A percentile compares a stretch with the other conserved stretches of the same genome.
Conservation (phyloP, 1,140 invertebrate genomes). For the Heliconius melpomene region DNA sequence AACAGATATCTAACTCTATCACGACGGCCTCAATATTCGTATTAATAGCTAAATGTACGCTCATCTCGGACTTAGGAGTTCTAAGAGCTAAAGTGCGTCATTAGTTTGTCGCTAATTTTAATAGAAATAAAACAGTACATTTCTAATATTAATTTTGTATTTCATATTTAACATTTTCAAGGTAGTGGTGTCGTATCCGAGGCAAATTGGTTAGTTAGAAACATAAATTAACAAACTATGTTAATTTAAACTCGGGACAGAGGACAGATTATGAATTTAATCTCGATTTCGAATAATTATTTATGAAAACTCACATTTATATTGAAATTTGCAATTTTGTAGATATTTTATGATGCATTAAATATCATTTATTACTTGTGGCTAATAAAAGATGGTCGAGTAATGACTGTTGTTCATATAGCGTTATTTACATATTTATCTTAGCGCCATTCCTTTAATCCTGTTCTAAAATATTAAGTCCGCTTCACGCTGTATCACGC, state of each 20-base stretch:
- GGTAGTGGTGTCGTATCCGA: not conserved
- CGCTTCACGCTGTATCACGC: too few species aligned
- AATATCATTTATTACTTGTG: not conserved
- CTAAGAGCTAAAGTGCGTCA: not conserved
- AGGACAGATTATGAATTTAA: constrained; percentile 14
- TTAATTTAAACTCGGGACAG: constrained; percentile 8
- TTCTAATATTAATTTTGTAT: not conserved
- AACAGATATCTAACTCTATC: too few species aligned
- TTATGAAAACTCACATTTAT: not conserved
- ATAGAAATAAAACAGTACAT: not conserved
- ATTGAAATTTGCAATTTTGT: not conserved
- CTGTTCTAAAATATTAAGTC: too few species aligned
- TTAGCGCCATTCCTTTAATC: not conserved
- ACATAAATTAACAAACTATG: constrained; percentile 6
- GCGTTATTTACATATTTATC: not conserved
- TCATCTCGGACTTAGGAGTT: too few species aligned
- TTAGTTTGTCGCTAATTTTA: not conserved
- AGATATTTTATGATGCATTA: not conserved
- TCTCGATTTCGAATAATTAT: not conserved
- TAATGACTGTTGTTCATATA: not conserved
- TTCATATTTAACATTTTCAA: not conserved
- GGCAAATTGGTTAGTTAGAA: constrained; percentile 4
- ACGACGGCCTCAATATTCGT: too few species aligned
- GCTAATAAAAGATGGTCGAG: not conserved
- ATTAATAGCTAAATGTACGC: too few species aligned